Evolutionary conservation across 2,888 invertebrate species (phyloP), one percentile per base, ranked within the genome.

Genomic region (Leptopilina drosophilae): DNA sequence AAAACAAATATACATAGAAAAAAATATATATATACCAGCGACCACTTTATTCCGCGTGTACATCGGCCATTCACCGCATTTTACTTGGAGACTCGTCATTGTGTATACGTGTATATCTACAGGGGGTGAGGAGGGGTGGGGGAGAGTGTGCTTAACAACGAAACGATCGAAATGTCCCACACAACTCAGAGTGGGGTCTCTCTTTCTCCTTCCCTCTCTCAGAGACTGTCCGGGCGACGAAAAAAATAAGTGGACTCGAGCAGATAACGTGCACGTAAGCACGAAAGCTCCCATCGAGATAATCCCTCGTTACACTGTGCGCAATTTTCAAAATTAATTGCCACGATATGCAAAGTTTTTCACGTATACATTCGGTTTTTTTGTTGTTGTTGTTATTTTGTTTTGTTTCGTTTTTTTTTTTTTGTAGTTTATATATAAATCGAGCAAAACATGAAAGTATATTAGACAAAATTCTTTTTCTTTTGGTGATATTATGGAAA

Each of bases 21-120:
- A 33, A 33, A 33, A 33, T 4, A 80, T 80, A 77, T 77, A 78
- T 80, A 78, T 62, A 59, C 40, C 73, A 40, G 78, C 78, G 82
- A 81, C 79, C 82, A 73, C 82, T 81, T 82, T 82, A 83, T 83
- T 80, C 82, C 76, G 82, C 83, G 81, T 83, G 82, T 80, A 80
- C 79, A 81, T 80, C 79, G 81, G 81, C 82, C 84, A 81, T 84
- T 84, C 83, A 82, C 82, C 80, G 83, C 82, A 79, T 79, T 80
- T 59, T 15, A n/a, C 59, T 59, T 62, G 20, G 62, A 15, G 73
- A 82, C 80, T 82, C 83, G 82, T 80, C 8, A 9, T 7, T 46
- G 46, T 46, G 46, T 46, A 5, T 5, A 46, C 9, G 7, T 46
- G 82, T 56, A 78, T 40, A 56, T 56, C 33, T 33, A 33, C 33